phyloP scores from a whole-genome alignment of 1,140 invertebrate species.

The Sycobia sp. region DNA sequence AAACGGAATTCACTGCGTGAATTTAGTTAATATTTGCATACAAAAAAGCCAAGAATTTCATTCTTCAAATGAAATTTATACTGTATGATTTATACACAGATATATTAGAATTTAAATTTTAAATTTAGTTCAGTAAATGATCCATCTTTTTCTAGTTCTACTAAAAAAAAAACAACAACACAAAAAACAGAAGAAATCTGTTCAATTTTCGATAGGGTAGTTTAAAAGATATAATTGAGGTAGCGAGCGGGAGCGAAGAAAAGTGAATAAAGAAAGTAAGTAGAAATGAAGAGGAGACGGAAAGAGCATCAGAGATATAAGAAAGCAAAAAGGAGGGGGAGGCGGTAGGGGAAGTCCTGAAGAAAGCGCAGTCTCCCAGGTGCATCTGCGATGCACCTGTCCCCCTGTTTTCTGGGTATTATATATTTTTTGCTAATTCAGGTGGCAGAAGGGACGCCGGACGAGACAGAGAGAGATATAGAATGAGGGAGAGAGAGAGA shows the following conservation, averaged over 20 bases:
- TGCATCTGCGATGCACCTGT: constrained; percentile 48
- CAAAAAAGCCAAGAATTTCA: no score
- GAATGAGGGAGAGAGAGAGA: neutral
- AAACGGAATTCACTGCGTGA: no score
- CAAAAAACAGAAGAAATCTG: no score
- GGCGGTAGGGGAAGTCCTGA: constrained; percentile 16
- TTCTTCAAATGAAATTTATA: no score
- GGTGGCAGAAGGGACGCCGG: neutral
- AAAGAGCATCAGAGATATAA: constrained; percentile 19
- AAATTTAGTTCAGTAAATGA: no score
- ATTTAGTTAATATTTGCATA: no score
- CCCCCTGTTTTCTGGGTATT: constrained; percentile 41
- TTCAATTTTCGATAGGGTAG: no score
- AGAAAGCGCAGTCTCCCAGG: constrained; percentile 43
- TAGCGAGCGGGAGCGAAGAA: neutral
- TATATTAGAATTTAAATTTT: no score
- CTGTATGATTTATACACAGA: no score
- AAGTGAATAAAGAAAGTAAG: constrained; percentile 15
- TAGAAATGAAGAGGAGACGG: neutral
- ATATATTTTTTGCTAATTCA: constrained; percentile 26
- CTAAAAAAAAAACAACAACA: no score
- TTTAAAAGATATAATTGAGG: no score
- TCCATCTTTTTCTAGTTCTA: no score
- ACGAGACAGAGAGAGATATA: constrained; percentile 5
- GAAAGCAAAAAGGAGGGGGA: constrained; percentile 29